Base-by-base conservation (phyloP, 2,113 vertebrate genomes). In the Xerus inauris region DNA sequence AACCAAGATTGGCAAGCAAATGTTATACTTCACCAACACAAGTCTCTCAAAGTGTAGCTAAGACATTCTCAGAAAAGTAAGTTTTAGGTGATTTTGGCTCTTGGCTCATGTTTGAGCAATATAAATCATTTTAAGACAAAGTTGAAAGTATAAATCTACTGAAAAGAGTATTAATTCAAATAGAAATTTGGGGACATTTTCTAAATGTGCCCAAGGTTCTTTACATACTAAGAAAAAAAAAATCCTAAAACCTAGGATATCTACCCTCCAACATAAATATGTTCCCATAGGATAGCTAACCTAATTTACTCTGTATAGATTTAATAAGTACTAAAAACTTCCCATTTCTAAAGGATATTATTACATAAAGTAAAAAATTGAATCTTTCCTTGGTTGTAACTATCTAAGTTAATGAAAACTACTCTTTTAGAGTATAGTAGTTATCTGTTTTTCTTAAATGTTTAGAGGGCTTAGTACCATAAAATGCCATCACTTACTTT, bases 41-140 rank as follows among this genome's bases (percentile, higher is more conserved):
- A 57, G 92, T 91, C 62, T 97, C 97, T 72, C 73, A 95, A 64
- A 96, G 67, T 95, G 30, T 91, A 96, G 79, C 88, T 85, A 97
- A 98, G 85, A 75, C 77, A 51, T 47, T 95, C 51, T 87, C 94
- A 95, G 89, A 95, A 97, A 98, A 96, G 92, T 96, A 98, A 93
- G 80, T 95, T 89, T 93, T 75, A 79, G 86, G 93, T 96, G 35
- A 89, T 91, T 95, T 94, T 86, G 38, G 11, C 35, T 92, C 96
- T 51, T 92, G 47, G 42, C 9, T 35, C 26, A 80, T 72, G 65
- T 96, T 84, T 97, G 65, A 79, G 69, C 94, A 90, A 38, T 94
- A 54, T 84, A 59, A 96, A 38, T 95, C 51, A 69, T 90, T 83
- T 95, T 89, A 86, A 69, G 81, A 72, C 19, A 67, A 93, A 93